Evolutionary conservation across 2,113 vertebrate genomes (phyloP).

Genomic region (Tautogolabrus adspersus): DNA sequence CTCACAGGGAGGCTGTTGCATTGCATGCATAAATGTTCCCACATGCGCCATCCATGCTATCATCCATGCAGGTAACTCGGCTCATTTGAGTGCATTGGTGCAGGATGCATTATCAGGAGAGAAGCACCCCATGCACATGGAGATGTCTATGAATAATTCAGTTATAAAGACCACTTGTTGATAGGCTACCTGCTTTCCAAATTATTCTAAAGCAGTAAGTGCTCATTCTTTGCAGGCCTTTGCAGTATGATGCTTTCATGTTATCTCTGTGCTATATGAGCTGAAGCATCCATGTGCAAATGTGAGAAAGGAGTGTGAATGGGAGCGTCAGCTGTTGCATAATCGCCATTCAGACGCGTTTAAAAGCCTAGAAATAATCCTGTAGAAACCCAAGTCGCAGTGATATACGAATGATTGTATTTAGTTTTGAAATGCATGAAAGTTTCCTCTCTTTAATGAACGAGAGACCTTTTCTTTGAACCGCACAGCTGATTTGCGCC

Average conservation of each 20-base stretch:
- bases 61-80: neutral
- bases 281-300: neutral
- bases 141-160: neutral
- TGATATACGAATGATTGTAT: no score
- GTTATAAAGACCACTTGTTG: conserved; percentile 45
- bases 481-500: neutral
- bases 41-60: neutral
- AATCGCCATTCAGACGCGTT: conserved; percentile 7
- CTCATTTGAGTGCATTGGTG: neutral
- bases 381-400: no score
- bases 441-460: neutral
- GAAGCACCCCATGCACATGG: neutral
- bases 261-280: neutral
- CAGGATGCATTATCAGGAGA: neutral
- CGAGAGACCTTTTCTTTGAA: neutral
- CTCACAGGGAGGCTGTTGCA: no score
- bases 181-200: neutral
- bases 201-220: neutral
- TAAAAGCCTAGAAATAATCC: neutral
- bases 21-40: neutral
- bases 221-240: neutral
- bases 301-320: neutral
- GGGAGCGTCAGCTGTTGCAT: conserved; percentile 45
- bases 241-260: neutral
- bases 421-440: neutral